Evolutionary conservation across 2,113 vertebrate genomes (phyloP).

Genomic region (Brachyhypopomus occidentalis): DNA sequence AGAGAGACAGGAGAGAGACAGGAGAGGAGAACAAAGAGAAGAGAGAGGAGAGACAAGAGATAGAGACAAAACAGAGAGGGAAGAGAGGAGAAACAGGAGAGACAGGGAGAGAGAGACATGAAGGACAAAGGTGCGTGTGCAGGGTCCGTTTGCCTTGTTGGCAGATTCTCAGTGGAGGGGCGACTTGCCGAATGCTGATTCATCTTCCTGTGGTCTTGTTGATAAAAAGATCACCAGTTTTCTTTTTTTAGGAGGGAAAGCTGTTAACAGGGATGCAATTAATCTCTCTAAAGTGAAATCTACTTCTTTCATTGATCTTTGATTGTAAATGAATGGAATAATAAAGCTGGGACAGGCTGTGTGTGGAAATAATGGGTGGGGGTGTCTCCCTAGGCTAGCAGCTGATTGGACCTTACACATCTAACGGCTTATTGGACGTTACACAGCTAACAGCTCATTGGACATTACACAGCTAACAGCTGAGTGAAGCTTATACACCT

Average conservation of each 20-base stretch:
- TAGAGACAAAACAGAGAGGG: background rate
- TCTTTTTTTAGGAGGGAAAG: constrained; percentile 74
- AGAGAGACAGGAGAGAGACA: background rate
- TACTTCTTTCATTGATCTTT: constrained; percentile 92
- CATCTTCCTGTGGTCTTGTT: constrained; percentile 88
- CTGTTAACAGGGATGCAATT: constrained; percentile 83
- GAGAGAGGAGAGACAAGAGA: background rate
- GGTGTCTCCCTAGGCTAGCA: constrained; percentile 80
- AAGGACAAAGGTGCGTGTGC: constrained; percentile 65
- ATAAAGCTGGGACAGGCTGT: constrained; percentile 80
- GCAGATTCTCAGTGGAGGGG: constrained; percentile 74
- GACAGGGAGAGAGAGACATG: constrained; percentile 3
- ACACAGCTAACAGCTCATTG: too few relatives aligned
- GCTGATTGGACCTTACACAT: constrained; percentile 90
- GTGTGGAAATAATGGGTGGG: constrained; percentile 75
- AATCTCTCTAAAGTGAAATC: constrained; percentile 92
- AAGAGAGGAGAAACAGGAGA: background rate
- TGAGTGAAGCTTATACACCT: constrained; percentile 75
- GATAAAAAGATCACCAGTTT: constrained; percentile 80
- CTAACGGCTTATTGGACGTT: constrained; percentile 64
- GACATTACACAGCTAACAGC: too few relatives aligned
- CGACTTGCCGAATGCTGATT: constrained; percentile 84
- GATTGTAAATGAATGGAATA: constrained; percentile 86
- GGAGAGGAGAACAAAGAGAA: background rate
- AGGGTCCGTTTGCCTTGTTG: constrained; percentile 71